Conservation (phyloP, 2,797 vertebrate genomes). For the Chloroceryle inda region DNA sequence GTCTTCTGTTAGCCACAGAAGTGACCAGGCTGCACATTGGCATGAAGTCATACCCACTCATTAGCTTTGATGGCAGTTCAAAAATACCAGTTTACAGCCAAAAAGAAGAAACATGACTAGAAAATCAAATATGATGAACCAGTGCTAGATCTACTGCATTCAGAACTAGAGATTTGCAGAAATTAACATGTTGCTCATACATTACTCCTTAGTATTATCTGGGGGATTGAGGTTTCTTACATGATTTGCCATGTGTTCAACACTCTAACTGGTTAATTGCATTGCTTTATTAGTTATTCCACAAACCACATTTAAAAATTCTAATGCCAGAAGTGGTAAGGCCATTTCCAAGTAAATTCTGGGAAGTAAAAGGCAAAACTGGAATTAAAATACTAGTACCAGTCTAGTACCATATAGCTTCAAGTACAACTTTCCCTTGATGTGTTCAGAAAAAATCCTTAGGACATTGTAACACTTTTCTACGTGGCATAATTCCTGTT, state of each 20-base stretch:
- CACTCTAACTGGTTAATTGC: conserved; percentile 33
- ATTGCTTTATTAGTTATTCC: conserved; percentile 33
- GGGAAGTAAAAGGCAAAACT: not conserved
- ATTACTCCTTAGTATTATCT: not conserved
- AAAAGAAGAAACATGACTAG: not conserved
- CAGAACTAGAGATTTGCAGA: not conserved
- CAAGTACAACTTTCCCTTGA: not conserved
- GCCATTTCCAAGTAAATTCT: conserved; percentile 28
- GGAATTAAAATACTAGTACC: not conserved
- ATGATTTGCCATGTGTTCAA: conserved; percentile 5
- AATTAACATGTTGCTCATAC: not conserved
- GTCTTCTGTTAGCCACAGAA: not conserved
- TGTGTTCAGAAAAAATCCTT: not conserved
- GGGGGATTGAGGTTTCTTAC: conserved; percentile 1
- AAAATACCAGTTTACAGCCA: not conserved
- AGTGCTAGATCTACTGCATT: not conserved
- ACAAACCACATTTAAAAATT: conserved; percentile 37
- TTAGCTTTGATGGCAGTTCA: not conserved
- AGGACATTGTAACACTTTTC: not conserved
- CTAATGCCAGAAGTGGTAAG: not conserved
- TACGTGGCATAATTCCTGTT: conserved; percentile 24
- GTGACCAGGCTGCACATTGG: not conserved
- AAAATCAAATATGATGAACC: not conserved
- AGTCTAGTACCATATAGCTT: not conserved
- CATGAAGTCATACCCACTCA: not conserved